A percentile compares a stretch with the other conserved stretches of the same genome.
These are phyloP conservation scores for Bombus superbus DNA, from an alignment of 1,140 invertebrate species.

Conservation along the genomic window DNA sequence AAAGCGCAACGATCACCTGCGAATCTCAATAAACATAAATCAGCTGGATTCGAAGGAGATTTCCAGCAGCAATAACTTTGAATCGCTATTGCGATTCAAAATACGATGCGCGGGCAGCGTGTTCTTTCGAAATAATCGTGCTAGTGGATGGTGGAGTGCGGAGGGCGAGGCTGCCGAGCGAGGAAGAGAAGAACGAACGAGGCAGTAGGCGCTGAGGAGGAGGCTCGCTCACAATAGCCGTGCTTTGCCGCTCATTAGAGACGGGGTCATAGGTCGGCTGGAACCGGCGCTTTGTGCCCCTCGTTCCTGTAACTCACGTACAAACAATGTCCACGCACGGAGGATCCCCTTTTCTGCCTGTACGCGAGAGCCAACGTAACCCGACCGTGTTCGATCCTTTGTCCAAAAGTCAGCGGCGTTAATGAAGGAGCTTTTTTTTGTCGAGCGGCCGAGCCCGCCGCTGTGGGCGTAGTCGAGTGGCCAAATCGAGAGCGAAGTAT, in stretches of 20 bases:
- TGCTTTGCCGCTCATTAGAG: conserved; percentile 78
- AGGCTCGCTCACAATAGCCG: conserved; percentile 75
- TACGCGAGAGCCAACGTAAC: conserved; percentile 12
- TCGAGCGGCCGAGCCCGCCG: background rate
- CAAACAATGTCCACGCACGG: conserved; percentile 65
- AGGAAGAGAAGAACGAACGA: conserved; percentile 34
- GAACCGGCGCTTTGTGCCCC: conserved; percentile 63
- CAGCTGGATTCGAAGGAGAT: no score
- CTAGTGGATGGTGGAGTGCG: background rate
- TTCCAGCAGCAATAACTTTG: background rate
- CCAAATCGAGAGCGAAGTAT: conserved; percentile 39
- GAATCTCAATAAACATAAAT: no score
- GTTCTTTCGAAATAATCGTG: conserved; percentile 29
- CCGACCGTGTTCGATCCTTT: conserved; percentile 50
- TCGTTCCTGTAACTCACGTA: conserved; percentile 61
- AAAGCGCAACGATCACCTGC: background rate
- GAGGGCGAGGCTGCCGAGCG: conserved; percentile 12
- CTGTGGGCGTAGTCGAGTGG: conserved; percentile 22
- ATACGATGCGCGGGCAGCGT: background rate
- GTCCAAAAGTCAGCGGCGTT: conserved; percentile 51
- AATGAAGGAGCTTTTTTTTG: conserved; percentile 37
- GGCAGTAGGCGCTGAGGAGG: conserved; percentile 53
- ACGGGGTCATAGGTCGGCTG: conserved; percentile 71
- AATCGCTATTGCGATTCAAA: background rate
- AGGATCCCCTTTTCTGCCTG: conserved; percentile 39